Evolutionary conservation across 92 coral and sea anemone species (phyloP).

Genomic region (Parazoanthus atlanticus): DNA sequence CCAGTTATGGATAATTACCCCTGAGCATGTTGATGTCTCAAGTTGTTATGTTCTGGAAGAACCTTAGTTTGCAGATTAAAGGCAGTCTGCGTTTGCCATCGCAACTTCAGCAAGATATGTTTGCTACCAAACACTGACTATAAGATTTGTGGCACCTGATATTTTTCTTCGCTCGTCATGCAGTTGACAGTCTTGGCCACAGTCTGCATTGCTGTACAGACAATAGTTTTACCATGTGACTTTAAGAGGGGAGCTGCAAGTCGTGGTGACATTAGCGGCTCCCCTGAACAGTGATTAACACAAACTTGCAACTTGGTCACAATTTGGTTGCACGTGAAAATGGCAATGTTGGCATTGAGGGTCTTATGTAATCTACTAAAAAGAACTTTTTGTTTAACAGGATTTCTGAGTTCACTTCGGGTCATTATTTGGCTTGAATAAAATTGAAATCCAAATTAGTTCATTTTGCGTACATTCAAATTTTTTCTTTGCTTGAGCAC

Average conservation of each 20-base stretch:
- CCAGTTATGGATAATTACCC: background rate
- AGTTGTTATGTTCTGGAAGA: background rate
- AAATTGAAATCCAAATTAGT: background rate
- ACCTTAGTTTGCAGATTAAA: too few species aligned
- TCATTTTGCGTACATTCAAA: background rate
- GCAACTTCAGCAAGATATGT: background rate
- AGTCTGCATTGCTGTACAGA: background rate
- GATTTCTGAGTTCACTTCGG: background rate
- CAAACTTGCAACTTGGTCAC: background rate
- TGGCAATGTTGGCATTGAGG: background rate
- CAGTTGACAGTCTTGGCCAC: background rate
- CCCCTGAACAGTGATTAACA: slow-evolving; percentile 33
- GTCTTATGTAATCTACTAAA: too few species aligned
- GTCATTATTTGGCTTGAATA: background rate
- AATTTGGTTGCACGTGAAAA: background rate
- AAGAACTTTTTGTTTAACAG: background rate
- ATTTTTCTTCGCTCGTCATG: background rate
- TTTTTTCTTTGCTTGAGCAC: too few species aligned
- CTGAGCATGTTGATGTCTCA: background rate
- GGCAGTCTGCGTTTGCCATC: too few species aligned
- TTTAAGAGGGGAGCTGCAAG: slow-evolving; percentile 19
- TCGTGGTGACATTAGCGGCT: background rate
- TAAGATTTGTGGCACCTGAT: background rate
- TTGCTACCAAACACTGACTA: background rate
- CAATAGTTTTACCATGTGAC: background rate